These are phyloP conservation scores for Alouatta palliata DNA, from an alignment of 2,113 vertebrate species.

Conservation along the genomic window DNA sequence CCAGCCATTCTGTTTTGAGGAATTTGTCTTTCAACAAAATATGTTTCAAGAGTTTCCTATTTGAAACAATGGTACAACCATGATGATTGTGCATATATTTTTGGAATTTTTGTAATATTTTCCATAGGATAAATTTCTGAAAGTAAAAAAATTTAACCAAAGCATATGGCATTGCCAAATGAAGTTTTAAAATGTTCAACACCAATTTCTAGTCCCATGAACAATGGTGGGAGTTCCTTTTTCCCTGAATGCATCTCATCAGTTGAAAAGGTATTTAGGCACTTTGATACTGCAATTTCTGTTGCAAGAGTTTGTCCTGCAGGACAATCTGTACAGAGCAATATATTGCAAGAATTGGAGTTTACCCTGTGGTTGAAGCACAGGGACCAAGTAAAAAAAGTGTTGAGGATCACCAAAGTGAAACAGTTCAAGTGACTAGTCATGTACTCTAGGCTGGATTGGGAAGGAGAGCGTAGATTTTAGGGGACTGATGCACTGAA, in stretches of 20 bases:
- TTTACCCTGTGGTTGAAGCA: not conserved
- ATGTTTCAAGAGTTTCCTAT: constrained; percentile 54
- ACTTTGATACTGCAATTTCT: not conserved
- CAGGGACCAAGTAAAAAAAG: not conserved
- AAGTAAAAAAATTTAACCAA: not conserved
- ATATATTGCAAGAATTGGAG: not conserved
- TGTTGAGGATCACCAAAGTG: not conserved
- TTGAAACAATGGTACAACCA: constrained; percentile 17
- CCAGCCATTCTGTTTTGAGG: not conserved
- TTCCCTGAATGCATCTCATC: not conserved
- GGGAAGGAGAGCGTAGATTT: not conserved
- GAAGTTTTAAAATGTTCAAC: constrained; percentile 24
- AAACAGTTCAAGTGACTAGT: not conserved
- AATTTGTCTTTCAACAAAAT: constrained; percentile 49
- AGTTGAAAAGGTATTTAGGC: not conserved
- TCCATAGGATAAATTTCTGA: constrained; percentile 31
- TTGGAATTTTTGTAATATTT: not conserved
- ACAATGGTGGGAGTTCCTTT: not conserved
- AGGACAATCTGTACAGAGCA: not conserved
- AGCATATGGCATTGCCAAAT: not conserved
- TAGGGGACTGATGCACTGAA: not conserved
- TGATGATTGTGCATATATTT: constrained; percentile 33
- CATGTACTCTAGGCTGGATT: not conserved
- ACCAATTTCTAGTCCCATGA: not conserved
- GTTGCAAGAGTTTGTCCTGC: not conserved